Base-by-base conservation (phyloP, 2,888 invertebrate genomes). In the Tethea ocularis region DNA sequence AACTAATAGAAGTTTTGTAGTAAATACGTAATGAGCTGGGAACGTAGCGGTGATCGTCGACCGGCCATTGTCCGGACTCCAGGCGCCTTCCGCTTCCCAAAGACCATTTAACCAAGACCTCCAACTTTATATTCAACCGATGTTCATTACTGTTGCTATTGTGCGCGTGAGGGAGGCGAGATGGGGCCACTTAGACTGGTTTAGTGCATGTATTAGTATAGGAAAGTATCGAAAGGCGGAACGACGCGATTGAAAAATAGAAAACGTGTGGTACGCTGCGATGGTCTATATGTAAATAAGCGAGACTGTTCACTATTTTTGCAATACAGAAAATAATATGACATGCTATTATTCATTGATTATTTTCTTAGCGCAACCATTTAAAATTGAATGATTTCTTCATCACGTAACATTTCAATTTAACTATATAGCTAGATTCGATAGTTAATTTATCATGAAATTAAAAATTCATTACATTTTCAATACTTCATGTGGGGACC, bases 141-240 rank as follows among this genome's bases (percentile, higher is more conserved):
- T 74, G 76, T 70, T 79, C 70, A 76, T 78, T 78, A 72, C 74
- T 75, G 73, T 66, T 63, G 72, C 62, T 63, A 68, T 66, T 66
- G 62, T 67, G 68, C 63, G 62, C 61, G 57, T 66, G 60, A 71
- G 75, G 69, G 81, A 71, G 82, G 74, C 62, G 74, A 64, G 73
- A 77, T 29, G 71, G 87, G 23, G 70, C 88, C 60, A 46, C 41
- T 62, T 71, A 73, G 51, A 61, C 67, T 86, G 84, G 89, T 75
- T 69, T 59, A 68, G 66, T 74, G 68, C 72, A 77, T 81, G 75
- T 82, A 80, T 86, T 86, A 83, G 83, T 86, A 79, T 85, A 90
- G 83, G 87, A 90, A 91, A 89, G 87, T 89, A 91, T 87, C 82
- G 89, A 91, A 90, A 91, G 87, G 89, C 88, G 89, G 89, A 91